phyloP scores from a whole-genome alignment of 2,888 invertebrate species.

The Hydropsyche betteni region DNA sequence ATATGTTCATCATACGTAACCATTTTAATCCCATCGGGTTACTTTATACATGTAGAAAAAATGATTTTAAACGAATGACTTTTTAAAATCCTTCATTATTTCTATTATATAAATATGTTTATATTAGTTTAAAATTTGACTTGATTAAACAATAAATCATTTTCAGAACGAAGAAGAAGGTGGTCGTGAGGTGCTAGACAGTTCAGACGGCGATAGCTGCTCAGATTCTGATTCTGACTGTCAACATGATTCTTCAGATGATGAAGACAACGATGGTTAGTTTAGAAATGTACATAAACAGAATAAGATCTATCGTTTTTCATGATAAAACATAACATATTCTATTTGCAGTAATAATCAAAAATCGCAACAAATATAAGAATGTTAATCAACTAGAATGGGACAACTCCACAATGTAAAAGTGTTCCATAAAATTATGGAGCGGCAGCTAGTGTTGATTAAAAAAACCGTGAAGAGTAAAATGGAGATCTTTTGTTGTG shows the following conservation, averaged over 20 bases:
- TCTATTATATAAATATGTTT: too few species aligned
- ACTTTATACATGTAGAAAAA: too few species aligned
- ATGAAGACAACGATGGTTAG: slow-evolving; percentile 62
- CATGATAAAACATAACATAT: neutral
- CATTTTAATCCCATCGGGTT: too few species aligned
- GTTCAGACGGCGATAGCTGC: slow-evolving; percentile 64
- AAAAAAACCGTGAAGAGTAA: slow-evolving; percentile 30
- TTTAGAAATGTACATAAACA: slow-evolving; percentile 4
- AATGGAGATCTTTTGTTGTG: slow-evolving; percentile 47
- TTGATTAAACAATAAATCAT: too few species aligned
- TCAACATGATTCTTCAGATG: slow-evolving; percentile 68
- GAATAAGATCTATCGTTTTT: neutral
- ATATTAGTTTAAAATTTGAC: too few species aligned
- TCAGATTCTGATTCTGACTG: slow-evolving; percentile 65
- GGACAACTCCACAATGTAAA: slow-evolving; percentile 82
- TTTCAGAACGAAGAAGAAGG: slow-evolving; percentile 53
- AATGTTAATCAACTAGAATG: slow-evolving; percentile 81
- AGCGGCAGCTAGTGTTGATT: slow-evolving; percentile 40
- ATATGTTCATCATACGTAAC: too few species aligned
- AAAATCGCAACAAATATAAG: slow-evolving; percentile 68
- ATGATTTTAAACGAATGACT: too few species aligned
- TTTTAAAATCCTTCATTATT: too few species aligned
- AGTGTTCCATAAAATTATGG: slow-evolving; percentile 18
- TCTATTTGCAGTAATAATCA: slow-evolving; percentile 48
- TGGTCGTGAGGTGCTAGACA: slow-evolving; percentile 56